These are phyloP conservation scores for Calcarius ornatus DNA, from an alignment of 2,113 vertebrate species.

Conservation along the genomic window DNA sequence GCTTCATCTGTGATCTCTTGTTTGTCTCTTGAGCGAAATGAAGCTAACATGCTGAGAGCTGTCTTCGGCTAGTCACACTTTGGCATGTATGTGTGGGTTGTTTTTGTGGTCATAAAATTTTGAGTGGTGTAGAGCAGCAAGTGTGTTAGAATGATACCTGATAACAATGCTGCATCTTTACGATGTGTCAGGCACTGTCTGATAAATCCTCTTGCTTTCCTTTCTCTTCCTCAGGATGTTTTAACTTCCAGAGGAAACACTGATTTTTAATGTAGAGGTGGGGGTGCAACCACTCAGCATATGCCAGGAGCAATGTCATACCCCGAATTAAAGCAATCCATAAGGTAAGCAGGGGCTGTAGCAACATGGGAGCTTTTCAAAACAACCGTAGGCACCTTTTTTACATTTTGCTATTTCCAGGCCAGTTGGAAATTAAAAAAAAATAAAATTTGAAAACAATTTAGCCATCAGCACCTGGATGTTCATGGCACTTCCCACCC, in stretches of 20 bases:
- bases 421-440: not conserved
- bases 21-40: slow-evolving; percentile 58
- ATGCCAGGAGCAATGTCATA: not conserved
- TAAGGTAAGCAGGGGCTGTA: not conserved
- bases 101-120: slow-evolving; percentile 65
- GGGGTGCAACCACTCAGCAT: not conserved
- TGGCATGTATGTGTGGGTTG: slow-evolving; percentile 52
- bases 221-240: slow-evolving; percentile 48
- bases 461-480: slow-evolving; percentile 1
- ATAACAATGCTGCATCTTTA: slow-evolving; percentile 66
- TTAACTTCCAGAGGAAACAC: slow-evolving; percentile 46
- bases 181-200: slow-evolving; percentile 43
- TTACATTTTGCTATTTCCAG: not conserved
- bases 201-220: slow-evolving; percentile 48
- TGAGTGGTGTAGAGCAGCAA: slow-evolving; percentile 53
- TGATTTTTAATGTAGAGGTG: slow-evolving; percentile 1
- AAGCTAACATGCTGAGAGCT: slow-evolving; percentile 64
- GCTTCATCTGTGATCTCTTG: slow-evolving; percentile 61
- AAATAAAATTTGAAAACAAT: not conserved
- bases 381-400: not conserved
- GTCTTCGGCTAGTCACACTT: slow-evolving; percentile 57
- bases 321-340: not conserved
- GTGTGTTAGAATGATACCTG: slow-evolving; percentile 63
- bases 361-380: not conserved
- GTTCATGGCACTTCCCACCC: not conserved